These are phyloP conservation scores for Monopis laevigella DNA, from an alignment of 2,888 invertebrate genomes.

Conservation along the genomic window DNA sequence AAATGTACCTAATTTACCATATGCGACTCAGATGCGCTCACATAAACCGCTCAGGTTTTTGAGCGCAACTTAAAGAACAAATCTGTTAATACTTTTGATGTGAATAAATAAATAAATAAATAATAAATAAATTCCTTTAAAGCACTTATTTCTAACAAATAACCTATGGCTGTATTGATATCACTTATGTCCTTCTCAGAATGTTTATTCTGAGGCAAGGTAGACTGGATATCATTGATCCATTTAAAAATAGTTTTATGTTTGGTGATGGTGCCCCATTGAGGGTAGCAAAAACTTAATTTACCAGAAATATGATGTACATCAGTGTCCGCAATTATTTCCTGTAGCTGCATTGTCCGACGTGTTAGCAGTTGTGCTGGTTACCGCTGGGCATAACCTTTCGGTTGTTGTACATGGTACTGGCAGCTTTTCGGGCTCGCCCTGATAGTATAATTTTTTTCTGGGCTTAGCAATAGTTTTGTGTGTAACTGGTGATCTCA, in stretches of 20 bases:
- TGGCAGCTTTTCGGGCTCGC: too few relatives aligned
- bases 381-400: too few relatives aligned
- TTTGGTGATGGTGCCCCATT: slow-evolving; percentile 16
- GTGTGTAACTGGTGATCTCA: neutral
- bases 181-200: neutral
- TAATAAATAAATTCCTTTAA: neutral
- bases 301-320: neutral
- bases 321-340: neutral
- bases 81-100: too few relatives aligned
- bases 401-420: too few relatives aligned
- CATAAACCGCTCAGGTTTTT: too few relatives aligned
- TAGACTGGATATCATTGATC: slow-evolving; percentile 1
- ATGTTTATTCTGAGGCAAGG: neutral
- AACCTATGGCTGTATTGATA: neutral
- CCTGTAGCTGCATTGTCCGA: neutral
- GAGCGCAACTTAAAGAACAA: too few relatives aligned
- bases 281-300: neutral
- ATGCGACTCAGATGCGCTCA: too few relatives aligned
- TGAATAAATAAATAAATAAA: too few relatives aligned
- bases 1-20: too few relatives aligned
- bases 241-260: slow-evolving; percentile 9
- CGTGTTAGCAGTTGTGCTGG: neutral
- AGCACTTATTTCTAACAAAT: neutral
- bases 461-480: neutral
- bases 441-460: neutral